Evolutionary conservation across 2,113 vertebrate species (phyloP), one percentile per base, ranked within the genome.

Genomic region (Sinosuthora webbiana): DNA sequence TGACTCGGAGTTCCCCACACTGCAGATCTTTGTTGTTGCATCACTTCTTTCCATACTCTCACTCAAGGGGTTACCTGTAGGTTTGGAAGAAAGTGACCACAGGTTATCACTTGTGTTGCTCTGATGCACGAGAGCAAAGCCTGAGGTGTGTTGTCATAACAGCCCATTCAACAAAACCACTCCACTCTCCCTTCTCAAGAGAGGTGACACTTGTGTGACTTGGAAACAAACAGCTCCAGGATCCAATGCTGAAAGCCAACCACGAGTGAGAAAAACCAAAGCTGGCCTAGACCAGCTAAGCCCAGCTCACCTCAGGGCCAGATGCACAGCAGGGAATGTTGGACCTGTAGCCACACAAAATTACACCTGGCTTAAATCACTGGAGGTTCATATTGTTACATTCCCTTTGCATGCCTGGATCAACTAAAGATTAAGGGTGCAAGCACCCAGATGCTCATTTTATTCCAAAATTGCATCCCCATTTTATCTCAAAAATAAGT

Each of bases 321-420:
- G 6, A 31, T 0, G 28, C 24, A 21, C 0, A 1, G 8, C 60
- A 59, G 23, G 31, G 25, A 50, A 83, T 50, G 28, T 1, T 1
- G 8, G n/a, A 56, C 15, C 53, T 53, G 9, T 16, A 88, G 30
- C 24, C 15, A 65, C 42, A 67, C 13, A n/a, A 19, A 76, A 64
- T 35, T 15, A 15, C 21, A 68, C 10, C 3, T 3, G 14, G 13
- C 8, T 77, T 49, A 41, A 77, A 44, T 10, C 22, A n/a, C 41
- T 37, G 37, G 11, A 73, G 41, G 20, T 41, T 44, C 15, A 15
- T 7, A 3, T 14, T n/a, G 11, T 23, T 22, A 68, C n/a, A 59
- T 39, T 27, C 30, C 71, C 42, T 73, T 50, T 39, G 42, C 63
- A 62, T 33, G 24, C 27, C 24, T 13, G 31, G 27, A 42, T 39